Percentiles rank a stretch among this genome's conserved stretches.
Evolutionary conservation across 2,888 invertebrate genomes (phyloP).

Genomic region (Pinctada fucata): DNA sequence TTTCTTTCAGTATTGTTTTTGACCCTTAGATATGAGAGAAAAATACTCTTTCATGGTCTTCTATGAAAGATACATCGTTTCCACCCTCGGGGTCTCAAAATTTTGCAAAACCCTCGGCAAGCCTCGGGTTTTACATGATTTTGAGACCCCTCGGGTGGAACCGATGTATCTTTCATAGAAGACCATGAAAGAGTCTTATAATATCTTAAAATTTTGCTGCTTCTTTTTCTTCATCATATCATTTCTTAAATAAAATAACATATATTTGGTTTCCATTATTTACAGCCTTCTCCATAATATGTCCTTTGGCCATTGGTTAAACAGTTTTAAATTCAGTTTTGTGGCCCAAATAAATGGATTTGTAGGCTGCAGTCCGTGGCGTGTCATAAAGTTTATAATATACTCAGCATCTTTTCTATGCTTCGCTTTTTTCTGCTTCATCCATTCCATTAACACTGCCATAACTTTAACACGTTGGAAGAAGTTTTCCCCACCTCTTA

Average conservation of each 20-base stretch:
- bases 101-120: too few species aligned
- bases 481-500: slow-evolving; percentile 31
- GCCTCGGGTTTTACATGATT: too few species aligned
- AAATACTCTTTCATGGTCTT: too few species aligned
- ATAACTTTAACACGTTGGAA: slow-evolving; percentile 30
- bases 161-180: too few species aligned
- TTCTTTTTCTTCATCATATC: too few species aligned
- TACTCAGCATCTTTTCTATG: slow-evolving; percentile 5
- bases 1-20: too few species aligned
- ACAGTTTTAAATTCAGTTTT: neutral
- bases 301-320: slow-evolving; percentile 15
- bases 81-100: too few species aligned
- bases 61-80: too few species aligned
- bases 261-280: neutral
- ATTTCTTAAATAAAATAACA: neutral
- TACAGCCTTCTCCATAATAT: slow-evolving; percentile 15
- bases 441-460: slow-evolving; percentile 38
- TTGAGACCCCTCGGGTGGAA: too few species aligned
- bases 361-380: slow-evolving; percentile 22
- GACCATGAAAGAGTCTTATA: too few species aligned
- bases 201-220: too few species aligned
- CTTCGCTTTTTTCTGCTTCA: slow-evolving; percentile 21
- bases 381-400: slow-evolving; percentile 23
- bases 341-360: neutral
- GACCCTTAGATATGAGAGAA: too few species aligned